Base-by-base conservation (phyloP, 2,113 vertebrate species). In the Lonchura striata region DNA sequence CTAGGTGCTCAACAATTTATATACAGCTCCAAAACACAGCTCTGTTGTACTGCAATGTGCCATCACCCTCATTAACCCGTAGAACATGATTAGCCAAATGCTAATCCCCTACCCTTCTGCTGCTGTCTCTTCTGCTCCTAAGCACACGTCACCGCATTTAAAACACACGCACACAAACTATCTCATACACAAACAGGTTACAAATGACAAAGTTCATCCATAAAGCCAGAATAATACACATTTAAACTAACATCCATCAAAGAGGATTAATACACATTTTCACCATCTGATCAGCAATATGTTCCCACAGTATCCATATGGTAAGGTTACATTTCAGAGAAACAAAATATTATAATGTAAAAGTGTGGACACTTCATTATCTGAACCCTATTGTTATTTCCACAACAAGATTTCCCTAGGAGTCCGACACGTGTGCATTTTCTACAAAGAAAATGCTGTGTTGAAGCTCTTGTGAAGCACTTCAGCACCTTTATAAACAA, bases 101-200 rank as follows among this genome's bases (percentile, higher is more conserved):
- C 66, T 82, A 11, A 63, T 61, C 50, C 65, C 68, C 71, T 25
- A 35, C 28, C 16, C 64, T 59, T 71, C 57, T 86, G 44, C 70
- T 77, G 49, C 52, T 49, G 39, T n/a, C 64, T 87, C 39, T 63
- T 68, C 63, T 61, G 22, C 60, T 82, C 59, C 54, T 66, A 82
- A 28, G 27, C 35, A 61, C 0, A 0, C 3, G 5, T 49, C 50
- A 50, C 28, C 37, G 21, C 5, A 2, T 44, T 91, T 50, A 84
- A 33, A 66, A 57, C 46, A 89, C 56, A 46, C 66, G 65, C 71
- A 66, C 78, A 66, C 16, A 28, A 47, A 53, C 44, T 74, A 86
- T 47, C 89, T 66, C 74, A 66, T 14, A 57, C 30, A 65, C 64
- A 70, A 74, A 57, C n/a, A 79, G 41, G 39, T 80, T 83, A 74